Base-by-base conservation (phyloP, 2,888 invertebrate species). In the Pecten maximus region DNA sequence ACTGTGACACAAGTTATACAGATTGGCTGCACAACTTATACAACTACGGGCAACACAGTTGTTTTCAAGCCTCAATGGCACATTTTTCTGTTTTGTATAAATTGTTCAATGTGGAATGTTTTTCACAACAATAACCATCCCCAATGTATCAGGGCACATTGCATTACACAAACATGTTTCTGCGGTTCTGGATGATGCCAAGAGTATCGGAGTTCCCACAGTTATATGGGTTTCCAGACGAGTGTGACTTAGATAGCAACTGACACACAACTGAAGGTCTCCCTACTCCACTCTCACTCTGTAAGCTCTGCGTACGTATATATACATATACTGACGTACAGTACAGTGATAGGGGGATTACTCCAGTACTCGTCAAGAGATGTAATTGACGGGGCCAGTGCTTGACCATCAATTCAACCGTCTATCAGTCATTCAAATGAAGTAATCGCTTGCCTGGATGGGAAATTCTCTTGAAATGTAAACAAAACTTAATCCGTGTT, bases 231-330 rank as follows among this genome's bases (percentile, higher is more conserved):
- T 74, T 74, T 23, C 28, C 74, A 74, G 74, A 74, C 35, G 74
- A 74, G 74, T 74, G 74, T 35, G 74, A 74, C 74, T 74, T 74
- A 74, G 74, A 74, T 74, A 74, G 35, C 28, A 74, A 74, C 74
- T 74, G 74, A 74, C 74, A 74, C 74, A 35, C 74, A 74, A 74
- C 74, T 35, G 74, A 15, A 74, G 74, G 74, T 74, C 74, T 74
- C 35, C 35, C 35, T 74, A 28, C 74, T 35, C 28, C 15, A 35
- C 74, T 19, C 50, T 74, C 74, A 23, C 28, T 74, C 74, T 35
- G 74, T 74, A 8, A 23, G 74, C 74, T 12, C 35, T 23, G 15
- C 35, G 74, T 28, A 74, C 23, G 35, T 74, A 74, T 44, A 44
- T 74, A 28, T 74, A 74, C 74, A 2, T 54, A 6, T n/a, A 74